A percentile compares a stretch with the other conserved stretches of the same genome.
Evolutionary conservation across 2,797 vertebrate species (phyloP).

Genomic region (Heterohyrax brucei): DNA sequence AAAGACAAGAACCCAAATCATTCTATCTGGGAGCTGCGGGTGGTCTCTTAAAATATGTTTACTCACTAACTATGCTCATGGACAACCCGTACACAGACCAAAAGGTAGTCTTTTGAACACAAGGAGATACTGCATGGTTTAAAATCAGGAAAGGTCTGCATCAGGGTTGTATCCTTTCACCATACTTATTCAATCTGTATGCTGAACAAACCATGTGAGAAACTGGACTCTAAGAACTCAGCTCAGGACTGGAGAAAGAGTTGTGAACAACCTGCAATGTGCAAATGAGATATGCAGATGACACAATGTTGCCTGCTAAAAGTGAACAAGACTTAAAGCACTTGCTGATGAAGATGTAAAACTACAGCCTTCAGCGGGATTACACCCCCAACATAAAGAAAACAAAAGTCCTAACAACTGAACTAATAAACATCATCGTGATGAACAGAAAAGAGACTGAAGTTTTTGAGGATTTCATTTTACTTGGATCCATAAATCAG

Average conservation of each 20-base stretch:
- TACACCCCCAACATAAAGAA: background rate
- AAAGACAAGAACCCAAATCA: constrained; percentile 59
- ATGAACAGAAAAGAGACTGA: background rate
- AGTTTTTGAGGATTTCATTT: background rate
- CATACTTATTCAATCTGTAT: background rate
- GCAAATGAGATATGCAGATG: background rate
- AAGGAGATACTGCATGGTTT: background rate
- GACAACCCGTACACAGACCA: background rate
- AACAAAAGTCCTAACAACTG: background rate
- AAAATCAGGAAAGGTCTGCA: background rate
- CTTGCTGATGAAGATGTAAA: background rate
- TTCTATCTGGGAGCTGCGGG: constrained; percentile 48
- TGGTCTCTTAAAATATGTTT: constrained; percentile 62
- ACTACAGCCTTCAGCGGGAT: background rate
- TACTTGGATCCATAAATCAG: no score
- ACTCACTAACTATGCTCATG: background rate
- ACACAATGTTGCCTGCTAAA: background rate
- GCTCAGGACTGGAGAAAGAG: background rate
- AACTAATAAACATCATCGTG: background rate
- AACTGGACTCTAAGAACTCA: background rate
- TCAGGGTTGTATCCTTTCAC: background rate
- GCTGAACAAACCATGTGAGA: background rate
- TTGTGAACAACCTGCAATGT: background rate
- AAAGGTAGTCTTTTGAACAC: background rate
- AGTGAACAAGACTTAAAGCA: background rate